These are phyloP conservation scores for Procambarus virginalis DNA, from an alignment of 1,140 invertebrate genomes.

Conservation along the genomic window DNA sequence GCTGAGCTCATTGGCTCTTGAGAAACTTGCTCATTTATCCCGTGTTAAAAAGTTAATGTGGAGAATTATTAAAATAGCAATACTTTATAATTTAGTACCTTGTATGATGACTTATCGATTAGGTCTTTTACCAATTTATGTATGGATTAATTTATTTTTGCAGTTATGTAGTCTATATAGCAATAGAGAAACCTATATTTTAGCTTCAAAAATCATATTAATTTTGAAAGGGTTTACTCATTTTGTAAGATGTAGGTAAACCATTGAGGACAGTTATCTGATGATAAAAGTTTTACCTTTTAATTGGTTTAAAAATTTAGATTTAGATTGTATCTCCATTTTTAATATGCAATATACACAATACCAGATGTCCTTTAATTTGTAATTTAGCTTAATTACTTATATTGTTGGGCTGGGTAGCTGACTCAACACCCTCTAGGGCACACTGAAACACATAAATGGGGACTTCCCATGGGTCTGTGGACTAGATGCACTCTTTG, in stretches of 20 bases:
- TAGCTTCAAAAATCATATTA: constrained; percentile 10
- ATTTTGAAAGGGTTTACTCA: constrained; percentile 10
- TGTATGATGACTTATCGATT: background rate
- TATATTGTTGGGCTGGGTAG: constrained; percentile 62
- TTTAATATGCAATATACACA: background rate
- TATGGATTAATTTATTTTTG: constrained; percentile 37
- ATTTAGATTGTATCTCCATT: background rate
- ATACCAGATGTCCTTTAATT: constrained; percentile 20
- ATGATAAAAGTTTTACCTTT: background rate
- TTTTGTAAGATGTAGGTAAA: background rate
- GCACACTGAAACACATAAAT: constrained; percentile 64
- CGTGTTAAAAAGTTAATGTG: constrained; percentile 17
- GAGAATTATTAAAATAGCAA: constrained; percentile 32
- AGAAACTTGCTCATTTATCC: constrained; percentile 36
- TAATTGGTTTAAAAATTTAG: constrained; percentile 6
- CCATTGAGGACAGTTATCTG: background rate
- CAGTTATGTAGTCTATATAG: background rate
- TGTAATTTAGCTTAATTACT: constrained; percentile 29
- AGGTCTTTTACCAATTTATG: constrained; percentile 9
- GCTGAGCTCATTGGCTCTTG: constrained; percentile 37
- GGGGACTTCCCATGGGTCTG: constrained; percentile 53
- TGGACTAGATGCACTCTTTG: constrained; percentile 46
- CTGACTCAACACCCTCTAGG: constrained; percentile 54
- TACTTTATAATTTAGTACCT: constrained; percentile 39
- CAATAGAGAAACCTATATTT: constrained; percentile 22